Conservation (phyloP, 2,113 vertebrate genomes). For the Corydoras maculifer region DNA sequence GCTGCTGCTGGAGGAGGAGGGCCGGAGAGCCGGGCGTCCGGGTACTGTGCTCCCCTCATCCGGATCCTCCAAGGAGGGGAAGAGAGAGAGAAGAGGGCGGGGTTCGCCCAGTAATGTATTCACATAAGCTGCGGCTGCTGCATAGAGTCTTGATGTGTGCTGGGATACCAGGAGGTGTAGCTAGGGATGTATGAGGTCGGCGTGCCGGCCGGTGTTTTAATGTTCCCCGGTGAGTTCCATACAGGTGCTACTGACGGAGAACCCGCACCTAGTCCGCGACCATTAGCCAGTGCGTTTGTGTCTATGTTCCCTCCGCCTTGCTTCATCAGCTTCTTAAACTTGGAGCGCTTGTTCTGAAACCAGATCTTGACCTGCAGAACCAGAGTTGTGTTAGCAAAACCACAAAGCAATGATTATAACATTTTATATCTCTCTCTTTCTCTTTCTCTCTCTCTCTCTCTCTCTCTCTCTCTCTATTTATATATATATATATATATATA, state of each 20-base stretch:
- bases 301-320: slow-evolving; percentile 87
- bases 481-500: not conserved
- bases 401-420: no score
- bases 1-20: slow-evolving; percentile 43
- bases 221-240: slow-evolving; percentile 84
- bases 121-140: slow-evolving; percentile 98
- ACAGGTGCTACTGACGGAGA: slow-evolving; percentile 85
- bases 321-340: slow-evolving; percentile 94
- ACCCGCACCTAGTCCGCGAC: slow-evolving; percentile 80
- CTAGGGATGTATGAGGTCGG: slow-evolving; percentile 91
- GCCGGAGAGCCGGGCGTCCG: slow-evolving; percentile 51
- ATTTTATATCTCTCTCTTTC: no score
- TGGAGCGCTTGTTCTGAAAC: slow-evolving; percentile 96
- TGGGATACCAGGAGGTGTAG: slow-evolving; percentile 98
- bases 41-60: slow-evolving; percentile 53
- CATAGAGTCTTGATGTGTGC: slow-evolving; percentile 97
- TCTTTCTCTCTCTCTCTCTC: no score
- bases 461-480: no score
- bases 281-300: slow-evolving; percentile 77
- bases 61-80: slow-evolving; percentile 35
- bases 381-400: slow-evolving; percentile 8
- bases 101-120: slow-evolving; percentile 55
- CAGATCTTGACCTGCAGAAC: slow-evolving; percentile 84
- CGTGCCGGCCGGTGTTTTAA: slow-evolving; percentile 80
- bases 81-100: slow-evolving; percentile 35